Base-by-base conservation (phyloP, 30 jellyfish, hydroid and myxozoan species). In the Aurelia aurita complex sp. Pacific region DNA sequence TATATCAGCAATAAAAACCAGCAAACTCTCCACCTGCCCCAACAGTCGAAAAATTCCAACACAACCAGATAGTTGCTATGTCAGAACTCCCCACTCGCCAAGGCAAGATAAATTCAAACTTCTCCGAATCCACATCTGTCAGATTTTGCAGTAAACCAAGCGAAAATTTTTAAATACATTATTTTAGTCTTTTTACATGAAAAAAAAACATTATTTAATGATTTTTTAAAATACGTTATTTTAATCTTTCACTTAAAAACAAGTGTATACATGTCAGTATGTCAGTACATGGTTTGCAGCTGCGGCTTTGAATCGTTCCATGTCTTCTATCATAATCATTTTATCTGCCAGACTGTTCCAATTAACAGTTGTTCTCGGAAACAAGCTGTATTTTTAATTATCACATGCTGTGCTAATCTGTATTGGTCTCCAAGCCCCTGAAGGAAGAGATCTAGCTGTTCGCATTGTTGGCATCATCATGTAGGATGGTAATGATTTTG, bases 381-480 rank as follows among this genome's bases (percentile, higher is more conserved):
- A 23, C 29, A 23, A 23, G 29, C 29, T 23, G 29, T 23, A 23
- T 23, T 23, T 23, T 9, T 54, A 54, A 16, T 54, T 54, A 16
- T 54, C 65, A 54, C 65, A 54, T 54, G 65, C 12, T 54, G 65
- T 54, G 65, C 65, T 54, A 11, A 54, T 54, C 65, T 54, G 65
- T 54, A 54, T 54, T 54, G 65, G 65, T 54, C 65, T 54, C 65
- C 65, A 54, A 11, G 65, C 65, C 65, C 65, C 65, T 54, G 65
- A 54, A 54, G 65, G 16, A 18, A 66, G 76, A 33, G 0, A 19
- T 66, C 46, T 66, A 66, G 76, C 29, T 66, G 76, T 19, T 66
- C 76, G 76, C 46, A 66, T 66, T 66, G 76, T 19, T 66, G 76
- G 76, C 76, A 66, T 66, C 76, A n/a, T 19, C 14, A 33, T 66